A percentile compares a stretch with the other conserved stretches of the same genome.
These are phyloP conservation scores for Myotis davidii DNA, from an alignment of 2,113 vertebrate species.

Conservation along the genomic window DNA sequence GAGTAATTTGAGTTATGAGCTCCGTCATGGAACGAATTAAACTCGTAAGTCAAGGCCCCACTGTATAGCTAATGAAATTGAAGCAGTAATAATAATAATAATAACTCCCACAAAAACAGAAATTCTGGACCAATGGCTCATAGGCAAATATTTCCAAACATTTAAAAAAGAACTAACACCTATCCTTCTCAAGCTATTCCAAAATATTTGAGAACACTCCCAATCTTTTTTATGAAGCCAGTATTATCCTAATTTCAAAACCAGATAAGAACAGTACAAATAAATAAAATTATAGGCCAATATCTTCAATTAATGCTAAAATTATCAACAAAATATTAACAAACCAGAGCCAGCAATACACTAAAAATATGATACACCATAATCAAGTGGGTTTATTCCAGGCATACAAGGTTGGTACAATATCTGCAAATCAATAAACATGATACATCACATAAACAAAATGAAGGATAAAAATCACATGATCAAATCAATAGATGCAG, in stretches of 20 bases:
- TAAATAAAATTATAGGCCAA: not conserved
- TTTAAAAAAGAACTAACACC: not conserved
- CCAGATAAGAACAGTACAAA: not conserved
- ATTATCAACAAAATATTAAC: not conserved
- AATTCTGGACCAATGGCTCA: not conserved
- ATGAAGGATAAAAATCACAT: not conserved
- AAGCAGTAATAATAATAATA: not conserved
- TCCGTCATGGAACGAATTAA: too few species aligned
- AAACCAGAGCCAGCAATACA: not conserved
- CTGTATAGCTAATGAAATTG: not conserved
- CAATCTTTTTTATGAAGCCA: not conserved
- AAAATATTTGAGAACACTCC: not conserved
- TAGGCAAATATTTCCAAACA: not conserved
- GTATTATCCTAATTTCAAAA: not conserved
- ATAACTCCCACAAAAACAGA: not conserved
- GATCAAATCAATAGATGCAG: not conserved
- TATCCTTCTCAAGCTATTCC: not conserved
- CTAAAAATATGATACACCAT: not conserved
- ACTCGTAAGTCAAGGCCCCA: too few species aligned
- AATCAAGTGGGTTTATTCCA: not conserved
- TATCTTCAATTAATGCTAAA: not conserved
- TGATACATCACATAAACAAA: not conserved
- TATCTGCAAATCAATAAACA: not conserved
- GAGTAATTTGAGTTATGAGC: too few species aligned
- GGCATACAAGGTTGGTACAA: not conserved